Base-by-base conservation (phyloP, 35 echinoderm and acorn worm genomes). In the Stichopus chloronotus region DNA sequence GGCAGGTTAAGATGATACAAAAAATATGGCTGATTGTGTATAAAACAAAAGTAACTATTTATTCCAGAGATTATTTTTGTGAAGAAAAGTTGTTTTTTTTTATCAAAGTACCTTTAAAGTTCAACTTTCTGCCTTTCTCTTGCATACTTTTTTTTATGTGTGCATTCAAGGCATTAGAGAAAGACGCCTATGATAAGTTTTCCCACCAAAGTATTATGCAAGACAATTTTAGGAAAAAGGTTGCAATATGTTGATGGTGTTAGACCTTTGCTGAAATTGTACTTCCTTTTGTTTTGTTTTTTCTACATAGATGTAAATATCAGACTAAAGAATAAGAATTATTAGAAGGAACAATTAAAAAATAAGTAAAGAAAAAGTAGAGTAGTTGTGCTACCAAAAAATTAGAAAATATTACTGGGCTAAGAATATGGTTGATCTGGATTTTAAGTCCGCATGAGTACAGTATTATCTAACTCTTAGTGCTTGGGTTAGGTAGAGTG, bases 1-100 rank as follows among this genome's bases (percentile, higher is more conserved):
- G 96, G 96, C n/a, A 93, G 96, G 58, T 87, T 97, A 91, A 97
- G 96, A 79, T 97, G 86, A 93, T 90, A 88, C 74, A 65, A 14
- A 8, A 14, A 19, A 89, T 71, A 53, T 85, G 87, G 87, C 87
- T 89, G 16, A 89, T 63, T 63, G 30, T 43, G 30, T 43, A 43
- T 43, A 43, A 17, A 60, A 17, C 58, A 71, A 63, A 43, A 89
- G 59, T 8, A 89, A 72, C 24, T 89, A 89, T 71, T 89, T 89
- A 89, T 89, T 89, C 23, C 9, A 61, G 52, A 72, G 14, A 72
- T 54, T 89, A 89, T 71, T 89, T 89, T 71, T 89, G 87, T 52
- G 5, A 89, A 13, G 5, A 89, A 13, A 89, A 74, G 69, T 74
- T 74, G n/a, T 89, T 88, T 88, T 52, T 89, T 88, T 88, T 52